Evolutionary conservation across 1,140 invertebrate genomes (phyloP), one percentile per base, ranked within the genome.

Genomic region (Aphis craccivora): DNA sequence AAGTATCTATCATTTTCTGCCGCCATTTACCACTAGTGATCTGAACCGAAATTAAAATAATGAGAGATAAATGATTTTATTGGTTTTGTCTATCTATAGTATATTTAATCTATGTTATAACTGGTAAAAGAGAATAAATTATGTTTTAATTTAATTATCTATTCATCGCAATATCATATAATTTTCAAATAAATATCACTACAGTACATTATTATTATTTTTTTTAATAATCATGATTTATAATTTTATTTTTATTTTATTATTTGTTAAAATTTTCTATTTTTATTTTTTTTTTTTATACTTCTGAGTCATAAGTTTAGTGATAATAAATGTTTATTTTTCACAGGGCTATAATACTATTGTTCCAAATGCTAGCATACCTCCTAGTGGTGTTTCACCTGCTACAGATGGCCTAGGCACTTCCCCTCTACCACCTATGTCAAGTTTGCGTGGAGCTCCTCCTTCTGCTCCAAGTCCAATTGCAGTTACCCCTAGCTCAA

Each of bases 351-450:
- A 86, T 83, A 93, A 93, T 55, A 55, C 81, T 53, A 93, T 55
- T 84, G 90, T 25, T 81, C 67, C 90, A 91, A 93, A 93, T 93
- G 23, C 60, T 91, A 91, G n/a, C 83, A 51, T 93, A 76, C 43
- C 93, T 93, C 37, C 83, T 40, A 53, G 51, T 67, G 84, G 95
- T 94, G 96, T 96, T 94, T 96, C 96, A 94, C 97, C 95, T 93
- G 96, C 96, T 94, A 96, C 96, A 94, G 95, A 96, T 95, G 96
- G 97, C 95, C 96, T 97, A 94, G 97, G 91, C 30, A 93, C 91
- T 11, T 86, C 91, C 45, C 81, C 98, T 92, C 96, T 99, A 95
- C 98, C 98, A 93, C 98, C 98, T 67, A 99, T 99, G 98, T 99
- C 98, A 93, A 98, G 98, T 94, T 98, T 99, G 96, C 96, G 98